Conservation (phyloP, 2,797 vertebrate genomes). For the Diglossa cyanea region DNA sequence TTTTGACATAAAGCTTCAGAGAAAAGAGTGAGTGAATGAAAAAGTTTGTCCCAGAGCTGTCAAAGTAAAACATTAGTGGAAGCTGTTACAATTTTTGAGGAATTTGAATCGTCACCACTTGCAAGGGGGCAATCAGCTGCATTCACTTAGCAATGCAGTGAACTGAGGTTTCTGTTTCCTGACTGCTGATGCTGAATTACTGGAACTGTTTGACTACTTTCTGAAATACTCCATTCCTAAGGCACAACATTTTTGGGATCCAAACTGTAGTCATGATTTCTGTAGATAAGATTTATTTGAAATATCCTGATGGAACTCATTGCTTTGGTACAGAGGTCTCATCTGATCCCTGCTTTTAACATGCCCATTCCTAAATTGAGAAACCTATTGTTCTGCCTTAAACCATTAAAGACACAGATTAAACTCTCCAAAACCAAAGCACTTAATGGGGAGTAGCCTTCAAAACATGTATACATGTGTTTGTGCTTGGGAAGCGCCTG, state of each 20-base stretch:
- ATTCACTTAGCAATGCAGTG: neutral
- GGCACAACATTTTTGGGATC: neutral
- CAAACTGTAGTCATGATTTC: neutral
- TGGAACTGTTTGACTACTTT: neutral
- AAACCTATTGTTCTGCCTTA: neutral
- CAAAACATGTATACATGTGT: neutral
- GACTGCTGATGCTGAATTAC: neutral
- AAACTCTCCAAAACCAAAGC: neutral
- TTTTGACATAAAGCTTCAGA: conserved; percentile 10
- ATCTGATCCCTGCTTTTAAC: neutral
- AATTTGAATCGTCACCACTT: neutral
- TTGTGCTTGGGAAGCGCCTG: neutral
- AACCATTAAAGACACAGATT: neutral
- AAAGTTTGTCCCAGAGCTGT: neutral
- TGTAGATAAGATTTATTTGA: neutral
- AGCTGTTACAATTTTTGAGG: conserved; percentile 6
- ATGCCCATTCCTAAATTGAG: neutral
- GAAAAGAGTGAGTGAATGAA: neutral
- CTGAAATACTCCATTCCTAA: neutral
- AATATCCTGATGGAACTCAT: neutral
- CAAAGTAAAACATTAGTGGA: neutral
- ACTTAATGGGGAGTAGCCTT: neutral
- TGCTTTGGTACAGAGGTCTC: neutral
- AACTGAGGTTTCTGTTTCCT: neutral
- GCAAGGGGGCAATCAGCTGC: neutral